A percentile compares a stretch with the other conserved stretches of the same genome.
Conservation (phyloP, 2,888 invertebrate genomes). For the Paralinhomoeus sp. region DNA sequence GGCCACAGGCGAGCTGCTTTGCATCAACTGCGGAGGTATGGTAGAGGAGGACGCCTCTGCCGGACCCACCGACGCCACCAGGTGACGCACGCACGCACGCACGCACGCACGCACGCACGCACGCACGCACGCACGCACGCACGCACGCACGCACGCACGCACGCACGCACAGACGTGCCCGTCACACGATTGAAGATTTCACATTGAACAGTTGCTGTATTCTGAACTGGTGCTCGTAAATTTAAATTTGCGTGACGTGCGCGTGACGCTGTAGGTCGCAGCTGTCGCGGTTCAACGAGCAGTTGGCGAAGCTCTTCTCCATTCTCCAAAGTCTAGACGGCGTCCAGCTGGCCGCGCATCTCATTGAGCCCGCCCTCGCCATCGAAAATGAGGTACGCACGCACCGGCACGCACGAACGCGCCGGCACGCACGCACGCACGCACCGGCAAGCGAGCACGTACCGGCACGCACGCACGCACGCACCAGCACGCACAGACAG, state of each 20-base stretch:
- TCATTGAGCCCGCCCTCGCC: conserved; percentile 15
- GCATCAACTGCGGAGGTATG: conserved; percentile 16
- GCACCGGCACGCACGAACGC: too few species aligned
- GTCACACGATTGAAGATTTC: too few species aligned
- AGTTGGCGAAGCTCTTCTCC: conserved; percentile 18
- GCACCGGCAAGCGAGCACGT: too few species aligned
- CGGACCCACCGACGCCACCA: not conserved
- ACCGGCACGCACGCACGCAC: too few species aligned
- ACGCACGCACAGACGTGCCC: not conserved
- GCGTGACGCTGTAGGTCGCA: too few species aligned
- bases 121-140: not conserved
- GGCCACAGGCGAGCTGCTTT: conserved; percentile 7
- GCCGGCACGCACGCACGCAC: too few species aligned
- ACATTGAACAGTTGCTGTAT: not conserved
- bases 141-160: not conserved
- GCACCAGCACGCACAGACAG: too few species aligned
- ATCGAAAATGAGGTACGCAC: not conserved
- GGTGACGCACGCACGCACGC: not conserved
- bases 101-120: not conserved
- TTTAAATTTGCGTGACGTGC: too few species aligned
- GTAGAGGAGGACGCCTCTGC: conserved; percentile 16
- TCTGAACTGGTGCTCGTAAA: not conserved
- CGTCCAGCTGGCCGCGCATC: conserved; percentile 18
- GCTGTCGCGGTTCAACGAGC: conserved; percentile 23
- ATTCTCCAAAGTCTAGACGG: conserved; percentile 16